Percentiles rank a stretch among this genome's conserved stretches.
Conservation (phyloP, 2,888 invertebrate genomes). For the Nematopogon swammerdamellus region DNA sequence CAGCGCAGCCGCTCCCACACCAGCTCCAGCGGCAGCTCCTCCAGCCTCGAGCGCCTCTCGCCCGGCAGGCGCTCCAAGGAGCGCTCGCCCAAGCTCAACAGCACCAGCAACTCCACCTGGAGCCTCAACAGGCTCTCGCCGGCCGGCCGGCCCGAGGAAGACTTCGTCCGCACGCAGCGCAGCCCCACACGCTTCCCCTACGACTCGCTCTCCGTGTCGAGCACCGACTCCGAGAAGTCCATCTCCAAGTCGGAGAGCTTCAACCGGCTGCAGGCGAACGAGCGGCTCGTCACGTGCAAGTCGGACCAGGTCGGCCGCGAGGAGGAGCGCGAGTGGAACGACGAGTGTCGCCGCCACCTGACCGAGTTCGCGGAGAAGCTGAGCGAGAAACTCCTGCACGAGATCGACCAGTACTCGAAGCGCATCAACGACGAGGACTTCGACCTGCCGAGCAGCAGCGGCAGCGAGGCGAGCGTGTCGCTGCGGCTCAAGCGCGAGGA, state of each 20-base stretch:
- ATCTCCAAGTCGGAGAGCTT: slow-evolving; percentile 53
- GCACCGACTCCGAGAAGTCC: slow-evolving; percentile 50
- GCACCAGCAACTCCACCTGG: slow-evolving; percentile 51
- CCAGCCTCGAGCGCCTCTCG: slow-evolving; percentile 46
- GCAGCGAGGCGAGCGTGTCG: slow-evolving; percentile 51
- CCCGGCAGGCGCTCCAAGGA: slow-evolving; percentile 50
- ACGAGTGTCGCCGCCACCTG: slow-evolving; percentile 66
- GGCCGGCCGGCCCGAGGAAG: slow-evolving; percentile 46
- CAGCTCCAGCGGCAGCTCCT: slow-evolving; percentile 50
- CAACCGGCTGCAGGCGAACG: slow-evolving; percentile 46
- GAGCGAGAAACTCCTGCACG: slow-evolving; percentile 76
- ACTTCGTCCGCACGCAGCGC: slow-evolving; percentile 38
- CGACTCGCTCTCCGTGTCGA: slow-evolving; percentile 48
- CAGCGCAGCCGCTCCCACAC: slow-evolving; percentile 46
- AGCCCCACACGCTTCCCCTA: slow-evolving; percentile 47
- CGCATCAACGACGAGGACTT: slow-evolving; percentile 52
- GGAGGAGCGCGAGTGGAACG: slow-evolving; percentile 54
- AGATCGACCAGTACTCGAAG: slow-evolving; percentile 65
- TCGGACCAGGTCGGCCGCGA: slow-evolving; percentile 46
- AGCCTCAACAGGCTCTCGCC: slow-evolving; percentile 45
- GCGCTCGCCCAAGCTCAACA: slow-evolving; percentile 47
- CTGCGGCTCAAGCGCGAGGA: slow-evolving; percentile 45
- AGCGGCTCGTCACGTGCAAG: slow-evolving; percentile 48
- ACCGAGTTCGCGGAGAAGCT: slow-evolving; percentile 78
- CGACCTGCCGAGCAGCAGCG: slow-evolving; percentile 47